These are phyloP conservation scores for Protomyctophum bolini DNA, from an alignment of 2,113 vertebrate genomes.

Conservation along the genomic window DNA sequence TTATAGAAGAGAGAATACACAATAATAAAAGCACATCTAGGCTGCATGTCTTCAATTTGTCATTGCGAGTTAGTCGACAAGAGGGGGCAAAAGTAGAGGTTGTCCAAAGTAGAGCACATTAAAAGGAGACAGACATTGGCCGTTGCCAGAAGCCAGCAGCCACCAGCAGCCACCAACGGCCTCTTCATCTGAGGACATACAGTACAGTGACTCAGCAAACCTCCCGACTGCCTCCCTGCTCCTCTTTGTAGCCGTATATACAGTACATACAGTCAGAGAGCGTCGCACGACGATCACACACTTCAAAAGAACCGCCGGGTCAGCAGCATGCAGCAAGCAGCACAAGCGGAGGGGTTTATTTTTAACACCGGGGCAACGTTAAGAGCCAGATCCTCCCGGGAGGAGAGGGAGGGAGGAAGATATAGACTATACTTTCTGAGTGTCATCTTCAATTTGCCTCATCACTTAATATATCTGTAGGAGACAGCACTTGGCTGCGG, in stretches of 20 bases:
- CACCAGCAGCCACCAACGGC: constrained; percentile 21
- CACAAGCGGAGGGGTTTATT: constrained; percentile 41
- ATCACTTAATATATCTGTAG: constrained; percentile 32
- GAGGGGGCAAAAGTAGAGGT: constrained; percentile 5
- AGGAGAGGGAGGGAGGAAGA: constrained; percentile 2
- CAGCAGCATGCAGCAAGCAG: constrained; percentile 59
- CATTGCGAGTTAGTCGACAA: constrained; percentile 18
- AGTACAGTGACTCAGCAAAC: constrained; percentile 58
- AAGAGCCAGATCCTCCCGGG: constrained; percentile 11
- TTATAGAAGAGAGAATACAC: background rate
- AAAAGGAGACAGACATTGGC: constrained; percentile 11
- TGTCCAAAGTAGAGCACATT: constrained; percentile 10
- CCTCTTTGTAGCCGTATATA: constrained; percentile 40
- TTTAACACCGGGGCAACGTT: constrained; percentile 40
- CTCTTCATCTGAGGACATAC: constrained; percentile 2
- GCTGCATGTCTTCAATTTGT: constrained; percentile 17
- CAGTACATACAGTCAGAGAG: background rate
- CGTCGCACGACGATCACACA: constrained; percentile 43
- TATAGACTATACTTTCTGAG: constrained; percentile 31
- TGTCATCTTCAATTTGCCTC: constrained; percentile 49
- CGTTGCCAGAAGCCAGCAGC: constrained; percentile 22
- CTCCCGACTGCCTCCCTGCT: constrained; percentile 29
- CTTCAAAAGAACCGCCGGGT: constrained; percentile 49
- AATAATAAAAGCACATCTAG: background rate
- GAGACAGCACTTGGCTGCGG: constrained; percentile 36